Evolutionary conservation across 2,888 invertebrate species (phyloP).

Genomic region (Artemia sinica): DNA sequence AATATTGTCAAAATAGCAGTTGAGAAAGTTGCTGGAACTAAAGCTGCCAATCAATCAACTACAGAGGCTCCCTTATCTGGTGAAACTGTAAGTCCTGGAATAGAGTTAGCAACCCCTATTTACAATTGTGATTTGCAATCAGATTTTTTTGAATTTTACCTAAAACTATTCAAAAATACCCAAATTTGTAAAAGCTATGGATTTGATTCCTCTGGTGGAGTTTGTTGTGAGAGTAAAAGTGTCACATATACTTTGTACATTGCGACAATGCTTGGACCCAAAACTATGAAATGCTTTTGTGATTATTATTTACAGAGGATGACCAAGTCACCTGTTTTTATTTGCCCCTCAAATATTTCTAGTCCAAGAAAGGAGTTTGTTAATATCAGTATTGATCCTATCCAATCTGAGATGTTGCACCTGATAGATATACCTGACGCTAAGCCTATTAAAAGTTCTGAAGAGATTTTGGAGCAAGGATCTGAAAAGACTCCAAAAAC

Average conservation of each 20-base stretch:
- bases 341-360: neutral
- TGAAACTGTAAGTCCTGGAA: neutral
- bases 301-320: neutral
- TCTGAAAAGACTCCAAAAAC: too few relatives aligned
- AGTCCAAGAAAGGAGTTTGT: too few relatives aligned
- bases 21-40: conserved; percentile 46
- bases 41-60: neutral
- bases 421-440: too few relatives aligned
- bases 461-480: too few relatives aligned
- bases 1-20: conserved; percentile 83
- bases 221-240: neutral
- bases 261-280: neutral
- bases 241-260: neutral
- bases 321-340: neutral
- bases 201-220: neutral
- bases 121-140: conserved; percentile 4
- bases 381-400: too few relatives aligned
- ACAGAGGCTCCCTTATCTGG: neutral
- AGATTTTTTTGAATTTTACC: neutral
- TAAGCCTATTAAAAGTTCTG: too few relatives aligned
- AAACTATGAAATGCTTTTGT: neutral
- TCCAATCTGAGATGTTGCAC: too few relatives aligned
- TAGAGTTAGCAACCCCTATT: neutral
- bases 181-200: neutral
- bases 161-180: neutral